These are phyloP conservation scores for Coleophora flavipennella DNA, from an alignment of 2,888 invertebrate species.

Conservation along the genomic window DNA sequence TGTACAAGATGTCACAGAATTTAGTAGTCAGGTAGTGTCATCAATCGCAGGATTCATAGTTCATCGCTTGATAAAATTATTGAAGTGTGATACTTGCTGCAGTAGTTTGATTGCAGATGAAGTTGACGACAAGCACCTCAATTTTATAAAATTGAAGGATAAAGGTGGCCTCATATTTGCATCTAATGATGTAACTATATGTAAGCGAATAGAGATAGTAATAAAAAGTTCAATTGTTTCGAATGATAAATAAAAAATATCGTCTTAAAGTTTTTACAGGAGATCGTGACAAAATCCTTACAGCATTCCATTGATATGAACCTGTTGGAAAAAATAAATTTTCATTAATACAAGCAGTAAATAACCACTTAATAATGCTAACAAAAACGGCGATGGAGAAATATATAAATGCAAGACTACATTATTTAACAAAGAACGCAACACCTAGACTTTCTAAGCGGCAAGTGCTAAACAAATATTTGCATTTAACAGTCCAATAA, in stretches of 20 bases:
- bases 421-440: constrained; percentile 9
- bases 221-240: background rate
- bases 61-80: constrained; percentile 11
- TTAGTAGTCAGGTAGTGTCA: constrained; percentile 5
- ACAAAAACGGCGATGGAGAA: constrained; percentile 5
- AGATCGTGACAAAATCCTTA: constrained; percentile 2
- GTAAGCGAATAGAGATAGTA: constrained; percentile 7
- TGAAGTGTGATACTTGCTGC: constrained; percentile 13
- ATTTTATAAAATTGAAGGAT: constrained; percentile 10
- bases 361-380: constrained; percentile 4
- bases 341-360: constrained; percentile 4
- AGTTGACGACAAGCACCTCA: background rate
- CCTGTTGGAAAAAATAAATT: constrained; percentile 5
- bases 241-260: background rate
- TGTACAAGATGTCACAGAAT: constrained; percentile 5
- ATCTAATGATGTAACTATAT: constrained; percentile 14
- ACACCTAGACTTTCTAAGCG: constrained; percentile 6
- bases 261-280: background rate
- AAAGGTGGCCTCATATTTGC: constrained; percentile 15
- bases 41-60: constrained; percentile 15
- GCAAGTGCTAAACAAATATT: constrained; percentile 7
- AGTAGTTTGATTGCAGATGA: constrained; percentile 6
- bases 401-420: constrained; percentile 8
- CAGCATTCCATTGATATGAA: constrained; percentile 5
- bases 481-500: constrained; percentile 5